phyloP scores from a whole-genome alignment of 2,888 invertebrate genomes.

The Drosophila pseudotalamancana region DNA sequence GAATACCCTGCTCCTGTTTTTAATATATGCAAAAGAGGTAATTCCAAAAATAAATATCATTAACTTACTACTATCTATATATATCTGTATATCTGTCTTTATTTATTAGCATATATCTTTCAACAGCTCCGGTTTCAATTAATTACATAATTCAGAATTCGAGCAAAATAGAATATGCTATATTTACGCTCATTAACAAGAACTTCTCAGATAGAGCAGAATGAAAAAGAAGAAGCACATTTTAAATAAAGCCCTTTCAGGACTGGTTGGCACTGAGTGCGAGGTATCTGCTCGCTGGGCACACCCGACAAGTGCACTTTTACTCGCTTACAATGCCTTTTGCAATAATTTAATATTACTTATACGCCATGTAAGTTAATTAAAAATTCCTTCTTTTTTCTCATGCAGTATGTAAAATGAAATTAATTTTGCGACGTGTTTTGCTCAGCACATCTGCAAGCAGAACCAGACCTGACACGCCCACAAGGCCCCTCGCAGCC shows the following conservation, averaged over 20 bases:
- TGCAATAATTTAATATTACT: slow-evolving; percentile 70
- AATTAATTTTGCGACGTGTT: slow-evolving; percentile 76
- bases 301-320: not conserved
- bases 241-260: too few relatives aligned
- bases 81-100: too few relatives aligned
- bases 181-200: too few relatives aligned
- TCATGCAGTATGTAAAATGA: slow-evolving; percentile 61
- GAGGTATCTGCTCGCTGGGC: not conserved
- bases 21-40: too few relatives aligned
- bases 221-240: too few relatives aligned
- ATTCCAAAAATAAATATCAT: too few relatives aligned
- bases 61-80: too few relatives aligned
- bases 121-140: too few relatives aligned
- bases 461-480: slow-evolving; percentile 47
- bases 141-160: too few relatives aligned
- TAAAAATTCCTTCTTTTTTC: slow-evolving; percentile 74
- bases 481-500: slow-evolving; percentile 3
- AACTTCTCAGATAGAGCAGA: too few relatives aligned
- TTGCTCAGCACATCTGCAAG: slow-evolving; percentile 57
- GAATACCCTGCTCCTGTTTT: not conserved
- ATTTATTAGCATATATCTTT: too few relatives aligned
- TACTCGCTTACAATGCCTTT: slow-evolving; percentile 3
- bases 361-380: slow-evolving; percentile 79
- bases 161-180: too few relatives aligned
- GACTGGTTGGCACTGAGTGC: not conserved